Percentiles rank a stretch among this genome's conserved stretches.
phyloP scores from a whole-genome alignment of 1,140 invertebrate species.

The Propsilocerus akamusi region DNA sequence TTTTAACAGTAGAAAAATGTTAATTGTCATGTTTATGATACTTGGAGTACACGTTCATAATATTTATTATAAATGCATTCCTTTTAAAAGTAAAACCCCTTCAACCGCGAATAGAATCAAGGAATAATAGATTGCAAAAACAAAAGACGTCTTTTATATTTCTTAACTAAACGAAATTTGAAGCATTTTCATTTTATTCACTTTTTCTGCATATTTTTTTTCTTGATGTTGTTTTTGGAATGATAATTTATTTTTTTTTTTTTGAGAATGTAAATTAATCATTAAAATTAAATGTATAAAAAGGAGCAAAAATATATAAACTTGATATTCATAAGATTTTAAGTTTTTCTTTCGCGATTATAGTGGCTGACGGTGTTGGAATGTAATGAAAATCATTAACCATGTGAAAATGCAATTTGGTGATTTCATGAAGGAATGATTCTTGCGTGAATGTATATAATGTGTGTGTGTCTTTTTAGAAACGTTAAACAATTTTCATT shows the following conservation, averaged over 20 bases:
- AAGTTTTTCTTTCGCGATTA: background rate
- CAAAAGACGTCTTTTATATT: too few relatives aligned
- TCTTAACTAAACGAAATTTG: background rate
- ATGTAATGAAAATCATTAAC: background rate
- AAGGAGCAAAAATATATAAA: slow-evolving; percentile 2
- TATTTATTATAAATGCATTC: too few relatives aligned
- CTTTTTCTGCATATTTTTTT: background rate
- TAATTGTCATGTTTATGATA: too few relatives aligned
- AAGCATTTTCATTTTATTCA: slow-evolving; percentile 1
- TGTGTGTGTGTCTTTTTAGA: background rate
- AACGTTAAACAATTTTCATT: background rate
- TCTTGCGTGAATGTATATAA: background rate
- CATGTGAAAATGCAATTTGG: slow-evolving; percentile 1
- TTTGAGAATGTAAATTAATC: background rate
- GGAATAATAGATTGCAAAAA: too few relatives aligned
- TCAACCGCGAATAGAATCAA: too few relatives aligned
- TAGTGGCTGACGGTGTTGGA: background rate
- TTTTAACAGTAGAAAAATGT: too few relatives aligned
- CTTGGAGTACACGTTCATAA: too few relatives aligned
- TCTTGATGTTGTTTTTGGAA: too few relatives aligned
- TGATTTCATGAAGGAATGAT: too few relatives aligned
- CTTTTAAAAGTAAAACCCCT: too few relatives aligned
- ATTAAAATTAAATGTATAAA: slow-evolving; percentile 4
- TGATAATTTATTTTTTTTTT: background rate
- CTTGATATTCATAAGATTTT: background rate